Base-by-base conservation (phyloP, 2,797 vertebrate genomes). In the Pteronotus mesoamericanus region DNA sequence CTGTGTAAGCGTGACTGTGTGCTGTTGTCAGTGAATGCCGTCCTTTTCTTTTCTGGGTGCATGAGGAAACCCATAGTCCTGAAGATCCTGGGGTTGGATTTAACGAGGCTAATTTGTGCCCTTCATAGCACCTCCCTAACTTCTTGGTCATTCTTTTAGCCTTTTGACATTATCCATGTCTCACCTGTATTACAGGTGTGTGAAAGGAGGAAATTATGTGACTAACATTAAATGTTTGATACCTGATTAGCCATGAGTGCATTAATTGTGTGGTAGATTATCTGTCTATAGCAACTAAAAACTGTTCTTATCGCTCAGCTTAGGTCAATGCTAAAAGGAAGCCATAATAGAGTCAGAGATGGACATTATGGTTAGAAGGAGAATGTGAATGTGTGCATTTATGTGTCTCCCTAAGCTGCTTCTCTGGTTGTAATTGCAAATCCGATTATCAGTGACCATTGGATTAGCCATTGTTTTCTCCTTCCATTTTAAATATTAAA, bases 391-490 rank as follows among this genome's bases (percentile, higher is more conserved):
- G 75, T 89, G 79, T 69, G 80, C 64, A 57, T 93, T 92, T 96
- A 32, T 59, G 42, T 89, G 89, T 95, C 77, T 87, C 64, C 89
- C 55, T 86, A 57, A 80, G 91, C 86, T 89, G 83, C 68, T 29
- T 85, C 69, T 87, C 75, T 48, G 86, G 55, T 86, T 95, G 71
- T 84, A 71, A 1, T 89, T 39, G 79, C 80, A 96, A 96, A 95
- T 95, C 66, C 91, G 55, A 51, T 97, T 80, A 78, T 93, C 86
- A 88, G 1, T 95, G 89, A 93, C 91, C n/a, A 61, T 91, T 91
- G 86, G 91, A 94, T 95, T 94, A 96, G 82, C 77, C 75, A 92
- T 91, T 95, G 89, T 96, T 87, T 90, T 89, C 32, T 94, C 64
- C 48, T 85, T 90, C 88, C 80, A 84, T n/a, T n/a, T n/a, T n/a